Base-by-base conservation (phyloP, 2,888 invertebrate genomes). In the Phoronis australis region DNA sequence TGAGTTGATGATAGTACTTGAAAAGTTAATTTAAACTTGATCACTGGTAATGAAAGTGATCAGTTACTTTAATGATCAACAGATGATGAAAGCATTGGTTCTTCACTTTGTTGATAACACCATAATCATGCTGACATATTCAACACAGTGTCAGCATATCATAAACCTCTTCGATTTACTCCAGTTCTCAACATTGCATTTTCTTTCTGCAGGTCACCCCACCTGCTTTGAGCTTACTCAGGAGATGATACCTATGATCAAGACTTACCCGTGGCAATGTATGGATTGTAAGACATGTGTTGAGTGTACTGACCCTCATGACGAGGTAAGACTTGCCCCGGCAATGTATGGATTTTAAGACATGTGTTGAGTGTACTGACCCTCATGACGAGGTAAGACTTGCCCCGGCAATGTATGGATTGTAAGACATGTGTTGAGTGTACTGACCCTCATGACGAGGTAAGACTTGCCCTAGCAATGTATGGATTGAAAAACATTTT, bases 331-430 rank as follows among this genome's bases (percentile, higher is more conserved):
- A n/a, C 59, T 95, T 94, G 78, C 82, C 85, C 67, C 95, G 94
- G 95, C 90, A 90, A 78, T 95, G 94, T 75, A 87, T 87, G 61
- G 91, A 90, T 65, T 95, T 94, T 78, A 94, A 94, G 81, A 84
- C 85, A 43, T 95, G 95, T 79, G 84, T 86, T 56, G 83, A 85
- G 59, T 95, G 94, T 77, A 83, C 84, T 63, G 86, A 86, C 73
- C 85, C 87, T 31, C 85, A 85, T 59, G 87, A 88, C 75, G 89
- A 88, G 74, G 80, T 80, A 43, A 55, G 49, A n/a, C 59, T 95
- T 94, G 78, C 82, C 85, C 67, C 95, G 94, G 95, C 90, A 90
- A 78, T 95, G 94, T 75, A 87, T 87, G 61, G 91, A 90, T 65
- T 95, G 94, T 78, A 94, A 94, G 81, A 84, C 85, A 43, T 95